A percentile compares a stretch with the other conserved stretches of the same genome.
Conservation (phyloP, 2,888 invertebrate species). For the Nymphalis c-album region DNA sequence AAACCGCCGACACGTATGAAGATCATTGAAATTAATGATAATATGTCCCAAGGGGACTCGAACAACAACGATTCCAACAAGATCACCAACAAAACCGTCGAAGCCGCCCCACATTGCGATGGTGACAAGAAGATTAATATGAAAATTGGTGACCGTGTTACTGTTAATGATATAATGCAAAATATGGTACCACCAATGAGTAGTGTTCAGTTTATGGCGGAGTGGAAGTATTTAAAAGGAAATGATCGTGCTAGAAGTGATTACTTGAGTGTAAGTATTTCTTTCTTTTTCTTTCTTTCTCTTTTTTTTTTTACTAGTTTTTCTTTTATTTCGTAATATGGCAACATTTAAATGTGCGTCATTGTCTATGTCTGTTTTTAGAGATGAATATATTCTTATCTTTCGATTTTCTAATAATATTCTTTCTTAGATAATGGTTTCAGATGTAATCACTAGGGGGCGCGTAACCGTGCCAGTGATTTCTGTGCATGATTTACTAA, state of each 20-base stretch:
- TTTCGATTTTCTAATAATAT: too few species aligned
- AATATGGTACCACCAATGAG: constrained; percentile 78
- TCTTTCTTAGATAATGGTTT: too few species aligned
- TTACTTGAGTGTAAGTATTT: constrained; percentile 83
- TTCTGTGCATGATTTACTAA: too few species aligned
- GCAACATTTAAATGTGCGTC: too few species aligned
- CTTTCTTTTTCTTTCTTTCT: too few species aligned
- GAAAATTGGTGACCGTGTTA: background rate
- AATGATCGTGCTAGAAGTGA: constrained; percentile 75
- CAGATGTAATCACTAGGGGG: too few species aligned
- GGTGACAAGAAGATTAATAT: background rate
- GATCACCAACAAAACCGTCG: background rate
- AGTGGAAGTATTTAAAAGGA: constrained; percentile 82
- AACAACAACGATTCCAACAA: constrained; percentile 50
- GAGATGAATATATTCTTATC: too few species aligned
- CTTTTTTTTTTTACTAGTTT: background rate
- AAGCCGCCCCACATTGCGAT: background rate
- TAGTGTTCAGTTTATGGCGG: constrained; percentile 84
- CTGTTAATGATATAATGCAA: constrained; percentile 23
- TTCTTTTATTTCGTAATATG: too few species aligned
- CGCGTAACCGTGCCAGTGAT: too few species aligned
- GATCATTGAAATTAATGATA: constrained; percentile 56
- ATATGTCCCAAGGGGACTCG: constrained; percentile 49
- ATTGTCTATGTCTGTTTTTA: too few species aligned
- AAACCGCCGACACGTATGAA: constrained; percentile 58